phyloP scores from a whole-genome alignment of 2,888 invertebrate species.

The Phrixothrix hirtus region DNA sequence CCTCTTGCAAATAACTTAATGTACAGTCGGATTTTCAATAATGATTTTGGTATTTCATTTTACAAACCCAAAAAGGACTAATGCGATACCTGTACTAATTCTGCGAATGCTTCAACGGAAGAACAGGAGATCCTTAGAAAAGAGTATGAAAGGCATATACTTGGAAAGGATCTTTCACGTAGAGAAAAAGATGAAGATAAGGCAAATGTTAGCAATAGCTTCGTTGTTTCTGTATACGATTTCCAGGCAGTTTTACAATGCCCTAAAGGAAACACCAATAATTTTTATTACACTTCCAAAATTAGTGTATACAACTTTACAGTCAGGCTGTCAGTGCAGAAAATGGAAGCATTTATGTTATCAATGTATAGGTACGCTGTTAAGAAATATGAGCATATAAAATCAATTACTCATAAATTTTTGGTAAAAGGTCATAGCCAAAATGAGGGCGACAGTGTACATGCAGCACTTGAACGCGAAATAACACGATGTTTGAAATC shows the following conservation, averaged over 20 bases:
- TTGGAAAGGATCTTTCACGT: constrained; percentile 22
- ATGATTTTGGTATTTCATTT: constrained; percentile 10
- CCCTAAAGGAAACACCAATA: constrained; percentile 41
- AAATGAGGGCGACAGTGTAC: constrained; percentile 34
- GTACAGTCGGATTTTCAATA: constrained; percentile 11
- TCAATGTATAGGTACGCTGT: constrained; percentile 25
- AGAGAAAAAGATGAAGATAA: constrained; percentile 13
- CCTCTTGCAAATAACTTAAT: constrained; percentile 3
- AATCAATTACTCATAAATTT: constrained; percentile 31
- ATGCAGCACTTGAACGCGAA: constrained; percentile 32
- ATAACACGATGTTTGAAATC: constrained; percentile 19
- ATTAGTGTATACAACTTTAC: constrained; percentile 42
- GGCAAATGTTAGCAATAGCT: constrained; percentile 4
- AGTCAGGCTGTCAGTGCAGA: constrained; percentile 33
- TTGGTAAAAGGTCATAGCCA: constrained; percentile 35
- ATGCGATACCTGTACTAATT: constrained; percentile 33
- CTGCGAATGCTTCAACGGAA: constrained; percentile 16
- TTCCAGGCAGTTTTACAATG: constrained; percentile 38
- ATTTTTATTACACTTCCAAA: constrained; percentile 43
- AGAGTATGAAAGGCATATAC: constrained; percentile 19
- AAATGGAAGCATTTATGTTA: constrained; percentile 21
- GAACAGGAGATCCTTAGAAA: not conserved
- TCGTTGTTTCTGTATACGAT: constrained; percentile 29
- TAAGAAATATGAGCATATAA: constrained; percentile 10
- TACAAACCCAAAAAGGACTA: constrained; percentile 33